Evolutionary conservation across 2,113 vertebrate genomes (phyloP), one percentile per base, ranked within the genome.

Genomic region (Trichomycterus rosablanca): DNA sequence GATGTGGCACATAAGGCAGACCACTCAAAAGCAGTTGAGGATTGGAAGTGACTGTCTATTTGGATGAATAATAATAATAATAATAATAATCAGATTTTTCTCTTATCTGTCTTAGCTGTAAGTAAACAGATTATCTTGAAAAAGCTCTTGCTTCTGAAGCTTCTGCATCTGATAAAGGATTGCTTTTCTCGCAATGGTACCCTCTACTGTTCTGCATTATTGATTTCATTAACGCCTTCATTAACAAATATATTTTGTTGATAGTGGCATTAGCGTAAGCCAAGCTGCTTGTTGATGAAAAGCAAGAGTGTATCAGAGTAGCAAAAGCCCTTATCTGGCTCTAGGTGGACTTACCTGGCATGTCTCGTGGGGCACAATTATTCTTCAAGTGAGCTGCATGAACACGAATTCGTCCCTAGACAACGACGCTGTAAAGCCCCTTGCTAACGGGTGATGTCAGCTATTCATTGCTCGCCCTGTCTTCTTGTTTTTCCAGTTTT

Each of bases 281-380:
- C 77, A 70, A 75, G 69, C 58, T 59, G 59, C 63, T 63, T 76
- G 69, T 76, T 68, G 68, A 71, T 45, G 59, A 80, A 77, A 84
- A 50, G 71, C 63, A 80, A 59, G 71, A 74, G 59, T 67, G 51
- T 74, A 74, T 81, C 76, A 71, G 34, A 59, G 74, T 76, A 80
- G 80, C 79, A 59, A 59, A 52, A 62, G 56, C 63, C 49, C 54
- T 54, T 59, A 53, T 82, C 39, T 32, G 2, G 26, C 85, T 88
- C 62, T 8, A 73, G 80, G 76, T 86, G 66, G 11, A 62, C 35
- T 76, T 74, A 78, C 70, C 80, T 83, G 43, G 54, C 73, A 74
- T 42, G 77, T 86, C 93, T 86, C 89, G 51, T 23, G 87, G 85
- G 92, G 82, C 59, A 70, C 81, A 90, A 89, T 93, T 92, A 90